Evolutionary conservation across 2,113 vertebrate genomes (phyloP).

Genomic region (Calidris pugnax): DNA sequence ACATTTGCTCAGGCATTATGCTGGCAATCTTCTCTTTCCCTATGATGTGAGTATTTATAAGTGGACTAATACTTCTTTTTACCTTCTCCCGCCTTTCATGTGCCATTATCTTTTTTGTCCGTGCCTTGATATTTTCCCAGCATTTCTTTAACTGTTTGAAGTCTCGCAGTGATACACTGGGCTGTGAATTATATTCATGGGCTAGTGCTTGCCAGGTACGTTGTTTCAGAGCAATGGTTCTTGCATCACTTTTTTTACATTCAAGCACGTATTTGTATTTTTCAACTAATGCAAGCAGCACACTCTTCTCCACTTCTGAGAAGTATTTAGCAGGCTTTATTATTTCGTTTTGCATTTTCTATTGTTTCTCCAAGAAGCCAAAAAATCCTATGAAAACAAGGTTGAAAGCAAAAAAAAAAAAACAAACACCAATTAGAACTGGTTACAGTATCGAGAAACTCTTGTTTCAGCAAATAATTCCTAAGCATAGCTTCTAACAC

Average conservation of each 20-base stretch:
- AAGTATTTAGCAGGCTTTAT: constrained; percentile 86
- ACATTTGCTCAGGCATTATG: constrained; percentile 83
- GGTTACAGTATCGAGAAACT: not conserved
- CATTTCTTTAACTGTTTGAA: constrained; percentile 86
- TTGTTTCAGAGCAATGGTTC: constrained; percentile 83
- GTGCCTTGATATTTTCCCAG: constrained; percentile 86
- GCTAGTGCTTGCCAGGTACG: constrained; percentile 83
- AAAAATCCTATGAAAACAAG: constrained; percentile 65
- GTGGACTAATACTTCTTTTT: constrained; percentile 79
- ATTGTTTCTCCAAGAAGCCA: constrained; percentile 59
- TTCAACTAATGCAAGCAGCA: constrained; percentile 81
- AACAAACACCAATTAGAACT: not conserved
- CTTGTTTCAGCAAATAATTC: not conserved
- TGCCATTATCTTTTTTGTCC: constrained; percentile 87
- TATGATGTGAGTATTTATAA: constrained; percentile 75
- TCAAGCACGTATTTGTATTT: constrained; percentile 84
- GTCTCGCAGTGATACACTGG: constrained; percentile 80
- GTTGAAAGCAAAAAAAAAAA: not conserved
- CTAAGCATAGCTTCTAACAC: not conserved
- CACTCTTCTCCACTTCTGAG: constrained; percentile 84
- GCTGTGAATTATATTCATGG: constrained; percentile 83
- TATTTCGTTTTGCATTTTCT: constrained; percentile 88
- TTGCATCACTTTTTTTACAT: constrained; percentile 82
- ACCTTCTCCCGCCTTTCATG: constrained; percentile 83
- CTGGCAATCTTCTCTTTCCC: constrained; percentile 80